Evolutionary conservation across 2,888 invertebrate genomes (phyloP), one percentile per base, ranked within the genome.

Genomic region (Coelinius sp.): DNA sequence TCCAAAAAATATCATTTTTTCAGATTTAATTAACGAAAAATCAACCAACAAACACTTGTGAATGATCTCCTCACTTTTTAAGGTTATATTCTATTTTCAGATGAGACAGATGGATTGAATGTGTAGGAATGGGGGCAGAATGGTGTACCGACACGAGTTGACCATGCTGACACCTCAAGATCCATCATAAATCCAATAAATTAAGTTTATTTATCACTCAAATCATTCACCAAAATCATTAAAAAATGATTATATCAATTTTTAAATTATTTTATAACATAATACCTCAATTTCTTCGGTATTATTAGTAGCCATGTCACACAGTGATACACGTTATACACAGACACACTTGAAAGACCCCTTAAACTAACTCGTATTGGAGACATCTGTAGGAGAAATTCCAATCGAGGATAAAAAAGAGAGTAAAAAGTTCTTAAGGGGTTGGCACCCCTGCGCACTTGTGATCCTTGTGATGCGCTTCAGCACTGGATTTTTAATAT

Each of bases 271-370:
- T 66, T 22, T 25, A 68, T 38, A 35, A 8, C 35, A 25, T 68
- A 71, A 46, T 89, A 91, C 91, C 90, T 91, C 90, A 81, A 91
- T 90, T 88, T 91, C 90, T 85, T 91, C 90, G 76, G 88, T 88
- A 88, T 89, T 91, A 89, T 90, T 91, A 85, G 90, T 90, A 90
- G 91, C 91, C 91, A 91, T 91, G 88, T 90, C 89, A 90, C 89
- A 89, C 74, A 63, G 68, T 59, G 17, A 53, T 53, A 27, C n/a
- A 22, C 53, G 70, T 80, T 78, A 68, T n/a, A 66, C 14, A 38
- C 52, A 52, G 63, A n/a, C 63, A 63, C 59, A 64, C 6, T 17
- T 24, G 35, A 22, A 63, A 56, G 44, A 35, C 38, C 38, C 22
- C 25, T 59, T 17, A 31, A 31, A 6, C 17, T 20, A 35, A 59